Evolutionary conservation across 2,113 vertebrate species (phyloP).

Genomic region (Zosterops lateralis): DNA sequence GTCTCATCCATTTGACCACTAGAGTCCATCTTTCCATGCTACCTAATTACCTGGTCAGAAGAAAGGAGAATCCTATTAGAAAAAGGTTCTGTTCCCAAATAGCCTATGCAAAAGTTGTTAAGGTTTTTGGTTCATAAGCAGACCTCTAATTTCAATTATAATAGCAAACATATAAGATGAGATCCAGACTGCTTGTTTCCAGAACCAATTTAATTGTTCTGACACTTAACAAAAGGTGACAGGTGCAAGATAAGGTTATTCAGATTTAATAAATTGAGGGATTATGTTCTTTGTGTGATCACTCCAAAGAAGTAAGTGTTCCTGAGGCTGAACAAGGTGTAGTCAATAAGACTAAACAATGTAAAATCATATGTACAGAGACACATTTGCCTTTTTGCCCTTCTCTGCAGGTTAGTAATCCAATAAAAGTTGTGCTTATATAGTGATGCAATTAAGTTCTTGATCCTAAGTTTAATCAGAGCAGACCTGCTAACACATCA

Average conservation of each 20-base stretch:
- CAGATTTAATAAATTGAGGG: not conserved
- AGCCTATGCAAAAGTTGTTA: not conserved
- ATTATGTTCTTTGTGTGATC: not conserved
- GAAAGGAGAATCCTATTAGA: not conserved
- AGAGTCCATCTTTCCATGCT: not conserved
- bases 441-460: conserved; percentile 25
- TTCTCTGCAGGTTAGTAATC: not conserved
- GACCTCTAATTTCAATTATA: not conserved
- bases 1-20: not conserved
- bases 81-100: not conserved
- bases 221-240: not conserved
- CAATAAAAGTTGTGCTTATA: not conserved
- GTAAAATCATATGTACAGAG: not conserved
- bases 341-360: not conserved
- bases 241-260: not conserved
- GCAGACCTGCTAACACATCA: conserved; percentile 25
- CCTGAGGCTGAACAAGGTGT: not conserved
- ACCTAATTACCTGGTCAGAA: not conserved
- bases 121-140: not conserved
- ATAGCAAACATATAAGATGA: not conserved
- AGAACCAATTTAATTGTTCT: not conserved
- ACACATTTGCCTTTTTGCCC: not conserved
- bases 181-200: not conserved
- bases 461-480: conserved; percentile 31
- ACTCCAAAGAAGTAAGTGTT: not conserved